These are phyloP conservation scores for Leptopilina boulardi DNA, from an alignment of 1,140 invertebrate genomes.

Conservation along the genomic window DNA sequence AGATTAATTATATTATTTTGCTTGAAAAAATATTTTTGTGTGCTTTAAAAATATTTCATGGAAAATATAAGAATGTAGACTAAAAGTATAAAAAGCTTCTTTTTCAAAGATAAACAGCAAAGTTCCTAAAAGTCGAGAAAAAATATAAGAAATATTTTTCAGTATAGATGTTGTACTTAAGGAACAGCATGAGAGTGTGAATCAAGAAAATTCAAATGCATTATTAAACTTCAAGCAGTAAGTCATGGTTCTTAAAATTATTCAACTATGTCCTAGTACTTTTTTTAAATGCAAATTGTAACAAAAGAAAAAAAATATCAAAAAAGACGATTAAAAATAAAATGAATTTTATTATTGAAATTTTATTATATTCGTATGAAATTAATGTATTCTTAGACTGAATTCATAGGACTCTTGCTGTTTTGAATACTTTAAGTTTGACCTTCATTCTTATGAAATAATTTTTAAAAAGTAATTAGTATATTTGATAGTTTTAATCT, in stretches of 20 bases:
- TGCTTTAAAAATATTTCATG: too few relatives aligned
- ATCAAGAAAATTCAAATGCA: conserved; percentile 10
- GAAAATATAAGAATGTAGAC: too few relatives aligned
- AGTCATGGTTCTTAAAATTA: conserved; percentile 10
- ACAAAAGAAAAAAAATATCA: not conserved
- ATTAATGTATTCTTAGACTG: not conserved
- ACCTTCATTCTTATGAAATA: not conserved
- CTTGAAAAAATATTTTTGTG: too few relatives aligned
- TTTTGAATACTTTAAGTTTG: not conserved
- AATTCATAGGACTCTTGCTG: conserved; percentile 9
- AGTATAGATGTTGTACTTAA: conserved; percentile 12
- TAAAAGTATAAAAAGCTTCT: not conserved
- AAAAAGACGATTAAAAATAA: not conserved
- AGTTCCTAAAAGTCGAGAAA: conserved; percentile 7
- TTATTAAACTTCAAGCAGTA: conserved; percentile 14
- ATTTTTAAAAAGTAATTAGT: not conserved
- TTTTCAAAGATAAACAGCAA: not conserved
- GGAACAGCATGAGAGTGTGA: conserved; percentile 7
- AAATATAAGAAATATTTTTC: conserved; percentile 15
- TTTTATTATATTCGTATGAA: too few relatives aligned
- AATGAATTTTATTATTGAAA: not conserved
- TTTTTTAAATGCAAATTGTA: not conserved
- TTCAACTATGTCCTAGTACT: not conserved
- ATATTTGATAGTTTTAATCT: not conserved
- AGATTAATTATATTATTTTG: too few relatives aligned